Conservation (phyloP, 2,113 vertebrate species). For the Microcebus ravelobensis region DNA sequence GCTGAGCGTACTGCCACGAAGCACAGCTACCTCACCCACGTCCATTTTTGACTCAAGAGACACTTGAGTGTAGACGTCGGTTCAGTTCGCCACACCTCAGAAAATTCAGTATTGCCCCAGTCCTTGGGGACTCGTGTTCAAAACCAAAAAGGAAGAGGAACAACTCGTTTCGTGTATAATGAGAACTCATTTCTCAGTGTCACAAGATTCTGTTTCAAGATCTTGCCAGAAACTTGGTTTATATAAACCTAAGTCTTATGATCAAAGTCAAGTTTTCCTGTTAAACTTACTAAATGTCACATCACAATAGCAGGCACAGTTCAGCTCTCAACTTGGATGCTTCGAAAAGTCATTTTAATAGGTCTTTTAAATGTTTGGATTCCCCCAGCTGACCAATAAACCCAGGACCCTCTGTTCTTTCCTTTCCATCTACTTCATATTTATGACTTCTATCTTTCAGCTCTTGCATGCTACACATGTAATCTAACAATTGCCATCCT, state of each 20-base stretch:
- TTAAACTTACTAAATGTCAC: not conserved
- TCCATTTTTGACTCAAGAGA: not conserved
- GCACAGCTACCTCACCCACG: not conserved
- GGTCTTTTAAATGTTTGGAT: not conserved
- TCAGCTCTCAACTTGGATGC: not conserved
- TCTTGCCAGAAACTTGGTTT: slow-evolving; percentile 32
- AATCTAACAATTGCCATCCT: not conserved
- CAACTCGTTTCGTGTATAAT: not conserved
- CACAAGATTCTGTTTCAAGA: slow-evolving; percentile 29
- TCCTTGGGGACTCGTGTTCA: not conserved
- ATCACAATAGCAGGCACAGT: not conserved
- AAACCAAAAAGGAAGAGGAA: slow-evolving; percentile 4
- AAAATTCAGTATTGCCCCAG: not conserved
- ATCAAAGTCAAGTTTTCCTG: slow-evolving; percentile 27
- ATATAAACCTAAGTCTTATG: not conserved
- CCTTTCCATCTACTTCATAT: not conserved
- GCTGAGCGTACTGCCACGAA: not conserved
- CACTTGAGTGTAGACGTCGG: not conserved
- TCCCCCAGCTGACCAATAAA: not conserved
- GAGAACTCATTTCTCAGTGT: not conserved
- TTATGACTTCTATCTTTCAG: not conserved
- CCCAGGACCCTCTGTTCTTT: not conserved
- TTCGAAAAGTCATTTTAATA: not conserved
- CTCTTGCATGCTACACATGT: not conserved
- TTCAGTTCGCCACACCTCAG: not conserved